Evolutionary conservation across 2,888 invertebrate species (phyloP), one percentile per base, ranked within the genome.

Genomic region (Drosophila anomelani): DNA sequence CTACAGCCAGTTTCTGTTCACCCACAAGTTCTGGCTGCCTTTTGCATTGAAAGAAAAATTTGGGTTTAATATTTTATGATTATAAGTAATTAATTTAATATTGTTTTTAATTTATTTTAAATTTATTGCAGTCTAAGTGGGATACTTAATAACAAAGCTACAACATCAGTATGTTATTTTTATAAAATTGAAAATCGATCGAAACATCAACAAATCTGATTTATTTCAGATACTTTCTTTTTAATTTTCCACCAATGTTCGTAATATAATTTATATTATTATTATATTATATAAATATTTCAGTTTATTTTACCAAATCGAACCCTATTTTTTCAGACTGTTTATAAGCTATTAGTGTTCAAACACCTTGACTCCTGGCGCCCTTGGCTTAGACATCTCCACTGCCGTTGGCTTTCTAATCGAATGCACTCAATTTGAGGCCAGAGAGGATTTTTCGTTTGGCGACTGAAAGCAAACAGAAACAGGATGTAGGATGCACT

Each of bases 331-430:
- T 44, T 23, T 12, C 2, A 4, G 3, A 26, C 23, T 44, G 44
- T 15, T 23, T 13, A 15, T 15, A 23, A 46, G 54, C 59, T 47
- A 46, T 55, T 55, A 46, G 29, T 38, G 53, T 15, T 23, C 26
- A 36, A 61, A 71, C 85, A 76, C 80, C 81, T 76, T 66, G 20
- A 39, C 51, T n/a, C 36, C 41, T n/a, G 44, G 13, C 26, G 36
- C 55, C 53, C 62, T 51, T 26, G 36, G 20, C 4, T 43, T 36
- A 15, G 36, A 29, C 67, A 43, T 41, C 47, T 20, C 66, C 46
- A 64, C 47, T 47, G 55, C 34, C 46, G 53, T 44, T 64, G 70
- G 36, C 62, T 69, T 29, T 49, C 73, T 55, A 70, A 75, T 74
- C 80, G 75, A 68, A 43, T 64, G 72, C 72, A 44, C 60, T 54